A percentile compares a stretch with the other conserved stretches of the same genome.
Conservation (phyloP, 2,888 invertebrate genomes). For the Dolomedes plantarius region DNA sequence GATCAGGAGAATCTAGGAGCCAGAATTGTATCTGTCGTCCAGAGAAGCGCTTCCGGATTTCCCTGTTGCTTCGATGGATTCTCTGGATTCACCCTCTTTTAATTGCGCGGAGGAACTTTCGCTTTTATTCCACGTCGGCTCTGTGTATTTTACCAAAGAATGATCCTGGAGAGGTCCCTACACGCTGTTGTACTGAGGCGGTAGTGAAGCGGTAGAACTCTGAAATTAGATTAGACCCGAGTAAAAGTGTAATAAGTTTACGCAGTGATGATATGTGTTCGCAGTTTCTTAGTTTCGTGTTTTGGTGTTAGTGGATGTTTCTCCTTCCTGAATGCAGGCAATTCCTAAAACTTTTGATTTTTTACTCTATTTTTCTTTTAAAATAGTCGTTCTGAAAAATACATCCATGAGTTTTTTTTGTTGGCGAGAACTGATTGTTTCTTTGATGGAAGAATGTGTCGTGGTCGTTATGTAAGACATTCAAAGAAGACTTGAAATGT, state of each 20-base stretch:
- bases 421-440: too few relatives aligned
- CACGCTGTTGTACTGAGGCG: not conserved
- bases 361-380: too few relatives aligned
- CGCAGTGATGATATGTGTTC: not conserved
- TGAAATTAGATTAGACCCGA: too few relatives aligned
- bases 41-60: constrained; percentile 20
- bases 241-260: not conserved
- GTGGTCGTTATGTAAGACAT: too few relatives aligned
- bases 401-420: too few relatives aligned
- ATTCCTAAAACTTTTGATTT: too few relatives aligned
- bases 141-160: not conserved
- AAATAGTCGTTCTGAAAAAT: too few relatives aligned
- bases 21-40: constrained; percentile 27
- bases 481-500: too few relatives aligned
- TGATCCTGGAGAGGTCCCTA: not conserved
- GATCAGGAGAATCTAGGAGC: constrained; percentile 29
- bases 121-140: not conserved
- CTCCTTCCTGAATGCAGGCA: too few relatives aligned
- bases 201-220: too few relatives aligned
- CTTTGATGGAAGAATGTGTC: too few relatives aligned
- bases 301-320: not conserved
- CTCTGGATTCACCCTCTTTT: not conserved
- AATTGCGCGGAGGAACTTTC: not conserved
- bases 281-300: not conserved
- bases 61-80: constrained; percentile 5